Evolutionary conservation across 2,113 vertebrate species (phyloP).

Genomic region (Stigmatopora argus): DNA sequence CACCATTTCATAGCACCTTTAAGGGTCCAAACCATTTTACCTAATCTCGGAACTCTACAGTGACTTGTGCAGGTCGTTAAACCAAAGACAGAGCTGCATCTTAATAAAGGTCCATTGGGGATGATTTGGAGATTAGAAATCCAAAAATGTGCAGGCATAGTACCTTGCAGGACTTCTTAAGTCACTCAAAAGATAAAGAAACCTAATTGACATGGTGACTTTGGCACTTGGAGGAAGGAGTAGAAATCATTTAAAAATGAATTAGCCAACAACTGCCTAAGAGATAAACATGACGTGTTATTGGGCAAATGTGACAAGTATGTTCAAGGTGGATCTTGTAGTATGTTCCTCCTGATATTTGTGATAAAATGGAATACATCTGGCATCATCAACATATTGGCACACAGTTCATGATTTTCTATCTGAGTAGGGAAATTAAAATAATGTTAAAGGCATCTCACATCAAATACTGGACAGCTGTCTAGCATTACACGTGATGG

Average conservation of each 20-base stretch:
- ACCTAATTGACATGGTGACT: conserved; percentile 43
- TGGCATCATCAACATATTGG: neutral
- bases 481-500: neutral
- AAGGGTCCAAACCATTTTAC: too few relatives aligned
- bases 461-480: neutral
- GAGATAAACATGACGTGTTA: conserved; percentile 33
- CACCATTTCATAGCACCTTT: too few relatives aligned
- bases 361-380: neutral
- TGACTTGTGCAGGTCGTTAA: neutral
- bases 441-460: neutral
- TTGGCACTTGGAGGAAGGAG: conserved; percentile 33
- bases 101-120: conserved; percentile 17
- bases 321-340: conserved; percentile 22
- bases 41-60: neutral
- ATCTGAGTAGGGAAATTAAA: neutral
- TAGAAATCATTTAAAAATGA: conserved; percentile 41
- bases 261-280: conserved; percentile 24
- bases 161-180: conserved; percentile 23
- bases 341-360: conserved; percentile 2
- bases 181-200: conserved; percentile 24
- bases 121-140: conserved; percentile 10
- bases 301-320: conserved; percentile 23
- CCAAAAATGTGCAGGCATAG: conserved; percentile 22
- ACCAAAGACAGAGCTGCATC: conserved; percentile 25
- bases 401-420: neutral